Evolutionary conservation across 2,797 vertebrate species (phyloP).

Genomic region (Benthosema pterotum): DNA sequence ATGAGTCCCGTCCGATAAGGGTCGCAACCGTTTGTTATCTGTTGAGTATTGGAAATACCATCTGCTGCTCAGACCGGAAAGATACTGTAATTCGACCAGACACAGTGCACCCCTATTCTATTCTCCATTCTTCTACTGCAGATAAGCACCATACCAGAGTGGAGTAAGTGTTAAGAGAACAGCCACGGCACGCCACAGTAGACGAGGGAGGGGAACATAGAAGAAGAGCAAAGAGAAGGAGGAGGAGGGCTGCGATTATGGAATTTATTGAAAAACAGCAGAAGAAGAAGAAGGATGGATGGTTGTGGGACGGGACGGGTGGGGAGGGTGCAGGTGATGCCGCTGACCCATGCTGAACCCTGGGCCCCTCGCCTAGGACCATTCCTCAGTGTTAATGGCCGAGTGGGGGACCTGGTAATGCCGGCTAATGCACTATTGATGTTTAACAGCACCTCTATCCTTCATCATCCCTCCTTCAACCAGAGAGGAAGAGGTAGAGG

Average conservation of each 20-base stretch:
- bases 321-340: constrained; percentile 37
- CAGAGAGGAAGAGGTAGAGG: constrained; percentile 44
- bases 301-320: not conserved
- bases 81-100: no score
- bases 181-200: no score
- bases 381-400: constrained; percentile 79
- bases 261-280: constrained; percentile 26
- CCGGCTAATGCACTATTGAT: constrained; percentile 87
- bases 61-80: no score
- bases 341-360: constrained; percentile 74
- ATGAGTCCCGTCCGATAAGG: no score
- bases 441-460: constrained; percentile 76
- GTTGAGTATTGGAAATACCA: no score
- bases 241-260: constrained; percentile 17
- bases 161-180: no score
- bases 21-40: no score
- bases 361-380: constrained; percentile 57
- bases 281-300: not conserved
- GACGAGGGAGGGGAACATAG: not conserved
- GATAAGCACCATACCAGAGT: no score
- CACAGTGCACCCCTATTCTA: no score
- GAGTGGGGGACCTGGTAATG: constrained; percentile 68
- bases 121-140: no score
- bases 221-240: not conserved
- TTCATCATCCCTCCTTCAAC: constrained; percentile 69